phyloP scores from a whole-genome alignment of 2,113 vertebrate species.

The Donacobius atricapilla region DNA sequence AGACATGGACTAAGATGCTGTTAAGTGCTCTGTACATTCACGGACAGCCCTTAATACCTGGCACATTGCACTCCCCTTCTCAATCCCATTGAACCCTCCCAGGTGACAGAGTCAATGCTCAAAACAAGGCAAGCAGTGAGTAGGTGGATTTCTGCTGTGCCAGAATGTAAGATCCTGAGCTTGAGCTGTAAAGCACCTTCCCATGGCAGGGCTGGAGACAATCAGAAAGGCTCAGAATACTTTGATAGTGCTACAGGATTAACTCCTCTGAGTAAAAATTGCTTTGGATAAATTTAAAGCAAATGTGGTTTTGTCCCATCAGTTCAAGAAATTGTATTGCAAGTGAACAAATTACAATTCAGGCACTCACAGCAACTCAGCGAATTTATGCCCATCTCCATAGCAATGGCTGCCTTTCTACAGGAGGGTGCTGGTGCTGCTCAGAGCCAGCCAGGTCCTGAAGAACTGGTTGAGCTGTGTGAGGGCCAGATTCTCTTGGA shows the following conservation, averaged over 20 bases:
- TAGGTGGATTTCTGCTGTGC: background rate
- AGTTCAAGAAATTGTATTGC: background rate
- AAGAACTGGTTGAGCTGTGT: background rate
- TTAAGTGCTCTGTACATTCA: background rate
- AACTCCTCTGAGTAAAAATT: background rate
- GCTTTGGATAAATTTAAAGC: background rate
- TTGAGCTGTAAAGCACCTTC: background rate
- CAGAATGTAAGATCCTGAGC: background rate
- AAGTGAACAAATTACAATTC: background rate
- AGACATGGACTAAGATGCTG: background rate
- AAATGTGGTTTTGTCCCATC: background rate
- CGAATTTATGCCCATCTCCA: background rate
- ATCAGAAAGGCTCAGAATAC: background rate
- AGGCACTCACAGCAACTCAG: background rate
- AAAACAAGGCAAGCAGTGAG: background rate
- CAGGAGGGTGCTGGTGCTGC: background rate
- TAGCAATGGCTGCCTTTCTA: background rate
- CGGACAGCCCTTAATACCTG: background rate
- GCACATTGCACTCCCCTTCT: fast-evolving
- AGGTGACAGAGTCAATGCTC: background rate
- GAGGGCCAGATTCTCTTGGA: background rate
- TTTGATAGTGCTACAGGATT: background rate
- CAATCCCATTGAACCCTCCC: no score
- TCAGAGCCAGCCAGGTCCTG: background rate
- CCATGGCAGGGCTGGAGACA: background rate